Base-by-base conservation (phyloP, 2,113 vertebrate species). In the Speoplatyrhinus poulsoni region DNA sequence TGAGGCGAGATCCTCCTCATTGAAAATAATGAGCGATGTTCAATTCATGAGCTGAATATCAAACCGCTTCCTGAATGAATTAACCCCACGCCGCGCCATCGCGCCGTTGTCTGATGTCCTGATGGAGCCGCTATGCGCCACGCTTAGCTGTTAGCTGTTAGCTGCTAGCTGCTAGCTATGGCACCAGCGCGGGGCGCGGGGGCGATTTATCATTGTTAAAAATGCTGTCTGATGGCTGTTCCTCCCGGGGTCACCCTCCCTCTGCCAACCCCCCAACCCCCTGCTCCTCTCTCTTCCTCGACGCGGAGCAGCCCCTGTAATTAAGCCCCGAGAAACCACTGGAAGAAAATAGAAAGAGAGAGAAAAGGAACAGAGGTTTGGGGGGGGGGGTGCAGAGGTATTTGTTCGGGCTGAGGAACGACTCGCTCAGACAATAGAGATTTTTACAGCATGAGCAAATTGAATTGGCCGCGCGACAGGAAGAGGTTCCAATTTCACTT, bases 181-280 rank as follows among this genome's bases (percentile, higher is more conserved):
- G 36, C 47, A 65, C 71, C 52, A 69, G 53, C 16, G 15, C 4
- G 0, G 41, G 11, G 17, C 17, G 76, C 73, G 79, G 69, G 46
- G 85, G 92, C 90, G 89, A 93, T 93, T 93, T 87, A 92, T 93
- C 92, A 91, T 92, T 88, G 92, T 93, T 93, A 93, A 89, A 86
- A 83, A 87, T 74, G 78, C 90, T 92, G 92, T 93, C 91, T 86
- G 84, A 82, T 85, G 85, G 84, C 88, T 83, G 83, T 85, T 88
- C 85, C 89, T 90, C 85, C 69, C 73, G 88, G 91, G 88, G 90
- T 89, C 87, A 76, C 8, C 85, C 84, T 79, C 83, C 83, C 86
- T 85, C 26, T 77, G 26, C 26, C 26, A 1, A 26, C 26, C 26
- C 1, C 26, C 26, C 62, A 26, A 4, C 36, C 7, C 36, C 4